Conservation (phyloP, 2,888 invertebrate genomes). For the Phytoseiulus persimilis region DNA sequence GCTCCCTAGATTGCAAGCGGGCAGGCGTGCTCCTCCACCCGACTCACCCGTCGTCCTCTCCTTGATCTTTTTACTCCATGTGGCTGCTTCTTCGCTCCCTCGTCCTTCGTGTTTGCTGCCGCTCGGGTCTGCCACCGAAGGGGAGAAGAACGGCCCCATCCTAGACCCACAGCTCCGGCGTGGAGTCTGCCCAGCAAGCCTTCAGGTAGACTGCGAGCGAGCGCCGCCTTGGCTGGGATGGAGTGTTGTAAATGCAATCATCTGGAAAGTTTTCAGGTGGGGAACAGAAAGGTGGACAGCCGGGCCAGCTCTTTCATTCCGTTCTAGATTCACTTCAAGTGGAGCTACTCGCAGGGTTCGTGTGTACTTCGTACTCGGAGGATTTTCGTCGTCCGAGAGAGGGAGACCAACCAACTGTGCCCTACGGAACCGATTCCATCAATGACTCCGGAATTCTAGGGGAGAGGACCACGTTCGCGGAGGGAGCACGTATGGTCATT, state of each 20-base stretch:
- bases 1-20: neutral
- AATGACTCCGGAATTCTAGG: too few species aligned
- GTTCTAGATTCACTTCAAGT: neutral
- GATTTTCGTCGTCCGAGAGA: too few species aligned
- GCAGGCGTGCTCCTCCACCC: neutral
- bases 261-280: neutral
- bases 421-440: too few species aligned
- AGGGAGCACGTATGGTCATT: too few species aligned
- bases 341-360: neutral
- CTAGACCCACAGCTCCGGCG: too few species aligned
- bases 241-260: conserved; percentile 5
- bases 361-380: too few species aligned
- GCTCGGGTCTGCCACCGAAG: neutral
- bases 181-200: neutral
- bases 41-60: neutral
- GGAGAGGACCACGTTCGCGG: too few species aligned
- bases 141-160: neutral
- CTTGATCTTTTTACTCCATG: neutral
- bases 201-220: neutral
- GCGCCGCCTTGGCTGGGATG: neutral
- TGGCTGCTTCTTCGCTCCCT: neutral
- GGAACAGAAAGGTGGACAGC: neutral
- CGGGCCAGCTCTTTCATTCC: neutral
- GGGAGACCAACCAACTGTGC: too few species aligned
- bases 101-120: neutral